A percentile compares a stretch with the other conserved stretches of the same genome.
These are phyloP conservation scores for Solen grandis DNA, from an alignment of 1,140 invertebrate genomes.

Conservation along the genomic window DNA sequence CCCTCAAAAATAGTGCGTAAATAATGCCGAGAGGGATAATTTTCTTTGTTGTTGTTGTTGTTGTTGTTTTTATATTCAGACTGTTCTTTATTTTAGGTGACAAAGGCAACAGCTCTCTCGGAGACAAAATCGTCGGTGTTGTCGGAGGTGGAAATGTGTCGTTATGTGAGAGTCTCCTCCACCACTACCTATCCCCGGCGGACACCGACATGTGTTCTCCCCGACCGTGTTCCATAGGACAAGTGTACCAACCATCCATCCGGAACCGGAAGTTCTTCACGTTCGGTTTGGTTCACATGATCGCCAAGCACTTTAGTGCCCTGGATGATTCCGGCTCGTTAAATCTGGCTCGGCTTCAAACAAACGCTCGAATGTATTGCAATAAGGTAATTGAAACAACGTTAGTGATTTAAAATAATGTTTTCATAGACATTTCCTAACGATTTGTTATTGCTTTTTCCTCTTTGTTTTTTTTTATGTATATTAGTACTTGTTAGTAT, in stretches of 20 bases:
- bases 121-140: constrained; percentile 19
- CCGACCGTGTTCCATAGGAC: constrained; percentile 70
- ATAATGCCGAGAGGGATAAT: no score
- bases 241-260: constrained; percentile 70
- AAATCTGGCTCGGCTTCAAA: constrained; percentile 49
- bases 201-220: constrained; percentile 62
- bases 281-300: constrained; percentile 65
- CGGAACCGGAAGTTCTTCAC: constrained; percentile 65
- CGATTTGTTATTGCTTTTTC: no score
- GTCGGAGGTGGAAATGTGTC: constrained; percentile 60
- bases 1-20: no score
- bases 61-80: no score
- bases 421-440: no score
- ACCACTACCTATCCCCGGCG: constrained; percentile 53
- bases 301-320: constrained; percentile 56
- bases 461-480: no score
- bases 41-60: no score
- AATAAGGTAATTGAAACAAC: constrained; percentile 47
- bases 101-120: constrained; percentile 1
- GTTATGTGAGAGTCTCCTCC: constrained; percentile 57
- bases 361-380: constrained; percentile 53
- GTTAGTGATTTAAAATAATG: no score
- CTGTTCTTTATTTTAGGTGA: constrained; percentile 53
- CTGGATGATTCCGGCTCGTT: constrained; percentile 46
- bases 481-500: no score